Conservation (phyloP, 2,113 vertebrate species). For the Penelope pileata region DNA sequence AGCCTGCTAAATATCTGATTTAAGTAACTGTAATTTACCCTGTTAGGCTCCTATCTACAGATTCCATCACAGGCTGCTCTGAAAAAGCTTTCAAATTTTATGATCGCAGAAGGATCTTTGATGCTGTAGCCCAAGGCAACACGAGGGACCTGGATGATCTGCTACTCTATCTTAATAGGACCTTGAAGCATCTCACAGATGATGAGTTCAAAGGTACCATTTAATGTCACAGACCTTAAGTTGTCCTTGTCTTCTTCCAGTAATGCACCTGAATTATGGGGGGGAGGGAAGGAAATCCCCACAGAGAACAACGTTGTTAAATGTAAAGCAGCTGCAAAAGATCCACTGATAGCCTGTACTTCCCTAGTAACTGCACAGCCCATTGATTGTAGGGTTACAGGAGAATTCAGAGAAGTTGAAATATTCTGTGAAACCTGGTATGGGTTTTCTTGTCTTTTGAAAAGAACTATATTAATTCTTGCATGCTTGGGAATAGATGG, state of each 20-base stretch:
- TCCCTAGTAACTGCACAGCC: background rate
- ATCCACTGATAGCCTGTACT: background rate
- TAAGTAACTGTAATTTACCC: background rate
- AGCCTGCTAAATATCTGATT: background rate
- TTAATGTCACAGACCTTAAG: background rate
- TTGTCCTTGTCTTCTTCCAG: background rate
- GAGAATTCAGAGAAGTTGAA: background rate
- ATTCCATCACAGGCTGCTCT: constrained; percentile 51
- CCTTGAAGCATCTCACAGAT: constrained; percentile 86
- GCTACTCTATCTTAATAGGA: constrained; percentile 81
- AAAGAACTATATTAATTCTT: background rate
- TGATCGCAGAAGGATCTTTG: constrained; percentile 80
- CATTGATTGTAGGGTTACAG: background rate
- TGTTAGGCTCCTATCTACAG: constrained; percentile 54
- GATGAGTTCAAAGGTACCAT: constrained; percentile 86
- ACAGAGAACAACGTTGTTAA: background rate
- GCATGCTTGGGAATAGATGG: background rate
- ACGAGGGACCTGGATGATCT: constrained; percentile 82
- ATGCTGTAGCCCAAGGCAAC: constrained; percentile 86
- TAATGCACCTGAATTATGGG: background rate
- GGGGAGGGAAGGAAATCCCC: too few species aligned
- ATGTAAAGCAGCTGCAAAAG: background rate
- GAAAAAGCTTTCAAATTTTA: constrained; percentile 77
- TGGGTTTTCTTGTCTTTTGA: background rate
- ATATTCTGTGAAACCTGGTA: background rate